Base-by-base conservation (phyloP, 2,888 invertebrate species). In the Hypomecis atomaria region DNA sequence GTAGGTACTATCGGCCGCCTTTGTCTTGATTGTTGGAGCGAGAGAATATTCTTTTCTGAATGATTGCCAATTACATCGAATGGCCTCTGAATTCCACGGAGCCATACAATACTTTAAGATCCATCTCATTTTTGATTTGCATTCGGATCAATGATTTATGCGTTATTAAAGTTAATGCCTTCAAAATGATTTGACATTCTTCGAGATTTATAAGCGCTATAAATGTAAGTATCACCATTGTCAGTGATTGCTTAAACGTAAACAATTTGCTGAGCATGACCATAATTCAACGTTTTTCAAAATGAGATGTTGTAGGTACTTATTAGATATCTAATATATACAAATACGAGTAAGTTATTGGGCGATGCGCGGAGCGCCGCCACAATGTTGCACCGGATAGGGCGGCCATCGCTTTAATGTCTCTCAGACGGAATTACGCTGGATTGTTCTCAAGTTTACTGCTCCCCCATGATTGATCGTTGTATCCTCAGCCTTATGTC, bases 61-160 rank as follows among this genome's bases (percentile, higher is more conserved):
- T 90, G 89, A 92, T 90, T 92, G 92, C 89, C 92, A 92, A 92
- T 92, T 92, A 92, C 87, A 90, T 89, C 88, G 87, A 91, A 92
- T 90, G 86, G 89, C 86, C 91, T 84, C 89, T 86, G 89, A 84
- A 90, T 90, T 90, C 90, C 86, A 86, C 85, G 77, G 85, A 78
- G 74, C 83, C 81, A 84, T 88, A 86, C 85, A 86, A 89, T 84
- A 83, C 83, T 84, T 86, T 85, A 87, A 85, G 84, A 81, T 85
- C 77, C 80, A 82, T 78, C 75, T 73, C 78, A 69, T 69, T 82
- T 87, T 85, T 86, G 87, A 90, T 91, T 89, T 89, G 86, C 80
- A 78, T 85, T 81, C 81, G 82, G 82, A 85, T 88, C 83, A 86
- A 84, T 88, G 90, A 90, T 91, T 91, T 90, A 92, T 89, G 87